Evolutionary conservation across 2,888 invertebrate species (phyloP).

Genomic region (Melanostoma scalare): DNA sequence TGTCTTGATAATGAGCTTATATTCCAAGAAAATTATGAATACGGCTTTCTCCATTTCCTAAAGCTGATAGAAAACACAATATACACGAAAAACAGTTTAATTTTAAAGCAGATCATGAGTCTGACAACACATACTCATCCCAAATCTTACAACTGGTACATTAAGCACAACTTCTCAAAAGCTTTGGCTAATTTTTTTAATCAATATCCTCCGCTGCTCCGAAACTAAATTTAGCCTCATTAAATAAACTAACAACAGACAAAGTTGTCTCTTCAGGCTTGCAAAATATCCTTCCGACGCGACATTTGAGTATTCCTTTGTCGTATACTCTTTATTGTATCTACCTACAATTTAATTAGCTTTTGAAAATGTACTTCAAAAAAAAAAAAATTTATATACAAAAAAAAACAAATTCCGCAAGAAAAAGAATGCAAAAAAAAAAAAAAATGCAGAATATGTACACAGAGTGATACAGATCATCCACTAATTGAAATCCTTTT

Average conservation of each 20-base stretch:
- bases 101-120: no score
- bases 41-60: no score
- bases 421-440: slow-evolving; percentile 13
- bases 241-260: not conserved
- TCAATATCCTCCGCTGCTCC: no score
- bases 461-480: slow-evolving; percentile 41
- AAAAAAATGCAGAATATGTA: slow-evolving; percentile 26
- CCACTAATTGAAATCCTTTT: slow-evolving; percentile 68
- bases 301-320: slow-evolving; percentile 1
- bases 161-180: no score
- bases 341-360: slow-evolving; percentile 42
- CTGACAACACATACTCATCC: no score
- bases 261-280: not conserved
- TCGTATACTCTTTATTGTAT: not conserved
- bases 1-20: no score
- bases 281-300: not conserved
- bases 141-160: no score
- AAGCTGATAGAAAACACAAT: no score
- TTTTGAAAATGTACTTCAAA: slow-evolving; percentile 5
- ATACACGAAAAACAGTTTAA: no score
- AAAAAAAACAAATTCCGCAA: slow-evolving; percentile 16
- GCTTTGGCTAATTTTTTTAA: no score
- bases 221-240: not conserved
- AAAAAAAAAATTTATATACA: slow-evolving; percentile 7
- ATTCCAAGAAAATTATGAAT: no score